Percentiles rank a stretch among this genome's conserved stretches.
Evolutionary conservation across 2,113 vertebrate genomes (phyloP).

Genomic region (Python bivittatus): DNA sequence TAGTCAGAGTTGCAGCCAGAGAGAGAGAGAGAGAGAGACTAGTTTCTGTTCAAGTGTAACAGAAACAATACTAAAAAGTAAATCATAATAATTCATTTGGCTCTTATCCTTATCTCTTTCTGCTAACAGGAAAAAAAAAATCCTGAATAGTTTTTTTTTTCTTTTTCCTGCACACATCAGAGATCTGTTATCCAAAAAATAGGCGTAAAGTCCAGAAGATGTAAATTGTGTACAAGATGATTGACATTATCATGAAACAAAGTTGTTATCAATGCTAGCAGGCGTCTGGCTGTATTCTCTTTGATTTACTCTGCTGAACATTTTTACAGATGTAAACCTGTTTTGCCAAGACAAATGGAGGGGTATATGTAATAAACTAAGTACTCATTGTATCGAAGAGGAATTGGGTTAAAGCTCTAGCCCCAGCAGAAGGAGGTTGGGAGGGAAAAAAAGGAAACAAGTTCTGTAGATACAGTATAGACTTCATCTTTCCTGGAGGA

Average conservation of each 20-base stretch:
- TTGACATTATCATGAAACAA: constrained; percentile 19
- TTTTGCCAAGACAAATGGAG: constrained; percentile 56
- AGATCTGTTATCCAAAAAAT: constrained; percentile 28
- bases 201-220: constrained; percentile 23
- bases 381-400: constrained; percentile 18
- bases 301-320: constrained; percentile 37
- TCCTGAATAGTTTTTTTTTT: background rate
- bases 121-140: constrained; percentile 11
- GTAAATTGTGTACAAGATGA: constrained; percentile 36
- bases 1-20: background rate
- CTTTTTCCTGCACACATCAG: background rate
- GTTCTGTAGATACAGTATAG: accelerated
- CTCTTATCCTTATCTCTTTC: background rate
- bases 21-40: background rate
- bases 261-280: constrained; percentile 39
- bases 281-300: constrained; percentile 27
- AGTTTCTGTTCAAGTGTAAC: background rate
- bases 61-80: background rate
- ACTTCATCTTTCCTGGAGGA: constrained; percentile 28
- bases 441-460: background rate
- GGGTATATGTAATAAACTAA: constrained; percentile 54
- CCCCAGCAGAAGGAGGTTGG: constrained; percentile 7
- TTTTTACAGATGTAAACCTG: constrained; percentile 49
- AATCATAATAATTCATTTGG: background rate
- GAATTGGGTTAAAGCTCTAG: constrained; percentile 9